Base-by-base conservation (phyloP, 2,888 invertebrate species). In the Latrodectus elegans region DNA sequence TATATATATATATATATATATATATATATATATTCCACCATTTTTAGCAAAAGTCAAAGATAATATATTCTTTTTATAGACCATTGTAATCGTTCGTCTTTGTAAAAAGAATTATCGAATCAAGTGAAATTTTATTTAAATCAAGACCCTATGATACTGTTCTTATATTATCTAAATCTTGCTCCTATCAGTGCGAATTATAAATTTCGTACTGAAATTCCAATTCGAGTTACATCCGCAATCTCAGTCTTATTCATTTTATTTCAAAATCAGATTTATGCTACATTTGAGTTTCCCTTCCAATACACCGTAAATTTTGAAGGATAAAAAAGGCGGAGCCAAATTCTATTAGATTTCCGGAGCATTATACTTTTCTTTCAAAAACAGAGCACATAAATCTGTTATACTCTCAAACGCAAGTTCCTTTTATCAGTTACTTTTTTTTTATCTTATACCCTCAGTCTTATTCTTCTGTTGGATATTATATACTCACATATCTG, bases 201-300 rank as follows among this genome's bases (percentile, higher is more conserved):
- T 73, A 72, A 72, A 73, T 52, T 10, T 80, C 64, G 15, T 60
- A 51, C 49, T 52, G 55, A 73, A 78, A 67, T 73, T 51, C 67
- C 84, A 67, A 78, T 73, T 73, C 6, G 38, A 84, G 73, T 12
- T 26, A n/a, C 52, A 8, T 26, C 73, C 81, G 15, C 15, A 15
- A 74, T 70, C n/a, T 15, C 49, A 72, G 52, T 71, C 67, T 84
- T 77, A 78, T 78, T 84, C 73, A 78, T 73, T 84, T 82, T 72
- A 72, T 77, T 84, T 64, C 52, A 51, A 53, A 78, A 84, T 67
- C 84, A 78, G 78, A 84, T 84, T 84, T 84, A 84, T 78, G 72
- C 77, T 73, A 51, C 72, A 67, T 71, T 84, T 72, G 52, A 71
- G 4, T 51, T 78, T 74, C 22, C 67, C 67, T 64, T 78, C 65